phyloP scores from a whole-genome alignment of 2,113 vertebrate species.

The Phaethornis superciliosus region DNA sequence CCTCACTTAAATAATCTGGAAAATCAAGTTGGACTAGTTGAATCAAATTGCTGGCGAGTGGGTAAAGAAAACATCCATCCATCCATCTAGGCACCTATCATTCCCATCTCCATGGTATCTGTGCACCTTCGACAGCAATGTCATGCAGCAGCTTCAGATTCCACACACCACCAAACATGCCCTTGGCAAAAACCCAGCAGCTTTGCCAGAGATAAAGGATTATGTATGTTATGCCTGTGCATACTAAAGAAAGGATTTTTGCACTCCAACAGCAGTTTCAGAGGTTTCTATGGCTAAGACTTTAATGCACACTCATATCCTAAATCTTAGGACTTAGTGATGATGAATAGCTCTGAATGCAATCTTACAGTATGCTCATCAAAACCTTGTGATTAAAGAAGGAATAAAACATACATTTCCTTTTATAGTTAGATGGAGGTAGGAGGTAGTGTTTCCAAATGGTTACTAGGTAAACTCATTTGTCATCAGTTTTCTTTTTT shows the following conservation, averaged over 20 bases:
- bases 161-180: conserved; percentile 64
- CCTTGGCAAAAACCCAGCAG: conserved; percentile 69
- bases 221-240: conserved; percentile 60
- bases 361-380: neutral
- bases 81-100: neutral
- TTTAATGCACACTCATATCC: conserved; percentile 48
- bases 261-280: conserved; percentile 35
- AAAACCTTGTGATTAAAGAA: conserved; percentile 32
- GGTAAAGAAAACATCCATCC: conserved; percentile 63
- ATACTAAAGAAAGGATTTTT: conserved; percentile 70
- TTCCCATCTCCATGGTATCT: neutral
- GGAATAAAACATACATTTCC: conserved; percentile 15
- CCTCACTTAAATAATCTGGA: conserved; percentile 78
- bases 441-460: conserved; percentile 4
- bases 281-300: conserved; percentile 47
- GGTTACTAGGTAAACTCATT: conserved; percentile 26
- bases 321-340: conserved; percentile 44
- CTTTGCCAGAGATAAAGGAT: conserved; percentile 74
- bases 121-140: conserved; percentile 3
- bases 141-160: conserved; percentile 68
- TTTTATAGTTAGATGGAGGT: conserved; percentile 20
- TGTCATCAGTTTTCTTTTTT: conserved; percentile 8
- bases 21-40: conserved; percentile 78
- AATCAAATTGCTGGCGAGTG: conserved; percentile 70
- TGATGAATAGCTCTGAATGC: conserved; percentile 30